A percentile compares a stretch with the other conserved stretches of the same genome.
phyloP scores from a whole-genome alignment of 2,797 vertebrate genomes.

The Antrozous pallidus region DNA sequence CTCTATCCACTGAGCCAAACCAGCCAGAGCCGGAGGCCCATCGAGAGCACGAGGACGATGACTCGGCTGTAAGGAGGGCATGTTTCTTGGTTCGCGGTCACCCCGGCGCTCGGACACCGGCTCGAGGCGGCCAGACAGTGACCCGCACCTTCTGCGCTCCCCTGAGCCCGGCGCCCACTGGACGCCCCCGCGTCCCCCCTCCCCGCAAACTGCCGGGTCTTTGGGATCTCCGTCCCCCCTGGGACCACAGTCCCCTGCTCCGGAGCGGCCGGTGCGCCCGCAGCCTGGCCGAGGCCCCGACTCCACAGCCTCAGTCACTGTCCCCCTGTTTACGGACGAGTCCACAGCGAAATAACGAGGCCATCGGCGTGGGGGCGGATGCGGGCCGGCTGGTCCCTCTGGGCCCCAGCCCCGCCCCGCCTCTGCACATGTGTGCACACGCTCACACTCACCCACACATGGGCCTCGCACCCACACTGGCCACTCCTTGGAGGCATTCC shows the following conservation, averaged over 20 bases:
- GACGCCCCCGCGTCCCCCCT: neutral
- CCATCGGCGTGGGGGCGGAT: neutral
- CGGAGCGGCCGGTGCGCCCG: neutral
- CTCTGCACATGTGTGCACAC: too few relatives aligned
- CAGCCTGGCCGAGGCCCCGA: rapidly evolving
- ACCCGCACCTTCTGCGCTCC: neutral
- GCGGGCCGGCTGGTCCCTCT: too few relatives aligned
- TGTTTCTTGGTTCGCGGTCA: neutral
- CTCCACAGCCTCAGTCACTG: neutral
- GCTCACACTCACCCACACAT: too few relatives aligned
- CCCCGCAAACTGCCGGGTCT: neutral
- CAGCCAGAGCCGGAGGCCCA: neutral
- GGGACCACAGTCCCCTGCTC: neutral
- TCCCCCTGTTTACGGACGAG: too few relatives aligned
- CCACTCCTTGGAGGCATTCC: too few relatives aligned
- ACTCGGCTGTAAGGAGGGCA: neutral
- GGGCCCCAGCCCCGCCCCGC: too few relatives aligned
- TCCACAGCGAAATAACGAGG: too few relatives aligned
- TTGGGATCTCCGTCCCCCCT: too few relatives aligned
- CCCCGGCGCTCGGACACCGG: rapidly evolving
- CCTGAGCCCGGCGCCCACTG: neutral
- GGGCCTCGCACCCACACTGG: too few relatives aligned
- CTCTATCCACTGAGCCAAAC: too few relatives aligned
- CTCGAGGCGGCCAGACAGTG: neutral
- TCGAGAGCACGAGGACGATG: neutral